Evolutionary conservation across 2,797 vertebrate species (phyloP).

Genomic region (Poliocrania exsul): DNA sequence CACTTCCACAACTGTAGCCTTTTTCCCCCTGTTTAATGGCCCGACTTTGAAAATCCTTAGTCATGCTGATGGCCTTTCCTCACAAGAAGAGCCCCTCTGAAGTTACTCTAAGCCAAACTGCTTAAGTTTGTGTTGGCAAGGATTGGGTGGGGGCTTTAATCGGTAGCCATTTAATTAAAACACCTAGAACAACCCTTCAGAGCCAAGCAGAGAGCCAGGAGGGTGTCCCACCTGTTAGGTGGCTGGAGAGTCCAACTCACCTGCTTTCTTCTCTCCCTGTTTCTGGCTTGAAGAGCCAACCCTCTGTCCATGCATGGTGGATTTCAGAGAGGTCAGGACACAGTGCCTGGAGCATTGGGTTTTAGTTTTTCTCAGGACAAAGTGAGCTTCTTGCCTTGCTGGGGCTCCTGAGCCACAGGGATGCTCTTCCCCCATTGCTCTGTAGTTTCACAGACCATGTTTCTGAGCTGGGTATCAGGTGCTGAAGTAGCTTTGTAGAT

Average conservation of each 20-base stretch:
- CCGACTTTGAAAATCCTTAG: neutral
- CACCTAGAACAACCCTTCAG: neutral
- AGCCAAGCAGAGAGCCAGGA: neutral
- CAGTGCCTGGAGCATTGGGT: accelerated
- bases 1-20: neutral
- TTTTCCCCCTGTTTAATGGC: neutral
- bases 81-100: neutral
- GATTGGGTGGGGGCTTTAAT: neutral
- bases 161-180: neutral
- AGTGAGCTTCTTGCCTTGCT: neutral
- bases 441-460: neutral
- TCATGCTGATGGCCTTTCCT: neutral
- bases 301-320: accelerated
- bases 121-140: neutral
- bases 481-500: neutral
- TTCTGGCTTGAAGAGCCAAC: neutral
- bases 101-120: neutral
- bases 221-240: neutral
- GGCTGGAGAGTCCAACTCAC: neutral
- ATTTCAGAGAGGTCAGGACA: neutral
- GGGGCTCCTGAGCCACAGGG: neutral
- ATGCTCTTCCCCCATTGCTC: neutral
- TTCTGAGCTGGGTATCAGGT: neutral
- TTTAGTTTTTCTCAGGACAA: neutral
- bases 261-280: neutral